Base-by-base conservation (phyloP, 2,888 invertebrate genomes). In the Eupithecia insigniata region DNA sequence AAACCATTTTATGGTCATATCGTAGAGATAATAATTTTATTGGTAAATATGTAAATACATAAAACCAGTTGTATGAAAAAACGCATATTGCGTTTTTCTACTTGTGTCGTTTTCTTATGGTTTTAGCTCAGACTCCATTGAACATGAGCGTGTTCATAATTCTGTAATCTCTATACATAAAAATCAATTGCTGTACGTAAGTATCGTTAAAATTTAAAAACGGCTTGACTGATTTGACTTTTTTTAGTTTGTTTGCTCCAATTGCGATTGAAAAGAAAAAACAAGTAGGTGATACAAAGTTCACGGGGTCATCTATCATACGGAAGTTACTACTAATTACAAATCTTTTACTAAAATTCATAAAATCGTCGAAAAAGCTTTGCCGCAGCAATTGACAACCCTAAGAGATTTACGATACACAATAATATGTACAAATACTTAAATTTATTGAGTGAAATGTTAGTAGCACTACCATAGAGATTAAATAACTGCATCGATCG, bases 1-100 rank as follows among this genome's bases (percentile, higher is more conserved):
- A 36, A 60, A 66, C 74, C 74, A 74, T 74, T 69, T 71, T 5
- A 74, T 74, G 71, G 71, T 43, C 43, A 30, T 71, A 61, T 68
- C 58, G 67, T 65, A 66, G 46, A 70, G 3, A 61, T 8, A n/a
- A 61, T 18, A 61, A 32, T 61, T 30, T 61, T 22, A 12, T n/a
- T n/a, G n/a, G 34, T 62, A 12, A 14, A 61, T 28, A 5, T 66
- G 51, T 66, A 46, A 8, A n/a, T 43, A n/a, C 7, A 46, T n/a
- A 6, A 46, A 6, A 16, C 18, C 16, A 18, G 43, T n/a, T 4
- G 66, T 62, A 36, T n/a, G 6, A 16, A 39, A 66, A 62, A 62
- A 30, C 5, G 26, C 66, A 1, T n/a, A 34, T 51, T 30, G 12
- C 14, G n/a, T 30, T 32, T 66, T 36, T 62, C 12, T 22, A 62